These are phyloP conservation scores for Australoheros scitulus DNA, from an alignment of 2,113 vertebrate species.

Conservation along the genomic window DNA sequence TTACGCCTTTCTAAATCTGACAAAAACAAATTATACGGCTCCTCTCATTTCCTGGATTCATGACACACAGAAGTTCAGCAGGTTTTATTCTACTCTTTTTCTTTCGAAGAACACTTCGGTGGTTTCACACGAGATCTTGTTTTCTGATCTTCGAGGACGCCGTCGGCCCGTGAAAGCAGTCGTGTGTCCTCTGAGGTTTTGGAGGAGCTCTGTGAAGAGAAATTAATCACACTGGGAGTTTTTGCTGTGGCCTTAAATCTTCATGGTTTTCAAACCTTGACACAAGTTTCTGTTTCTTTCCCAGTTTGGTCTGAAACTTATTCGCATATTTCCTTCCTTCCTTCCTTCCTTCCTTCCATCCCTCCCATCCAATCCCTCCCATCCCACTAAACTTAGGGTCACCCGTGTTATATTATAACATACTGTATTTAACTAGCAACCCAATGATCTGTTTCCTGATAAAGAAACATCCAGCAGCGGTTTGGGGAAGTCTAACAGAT, in stretches of 20 bases:
- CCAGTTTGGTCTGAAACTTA: background rate
- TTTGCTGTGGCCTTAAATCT: background rate
- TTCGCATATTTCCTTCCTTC: background rate
- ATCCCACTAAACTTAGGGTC: too few relatives aligned
- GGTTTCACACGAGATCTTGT: background rate
- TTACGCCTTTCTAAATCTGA: constrained; percentile 8
- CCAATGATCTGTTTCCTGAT: too few relatives aligned
- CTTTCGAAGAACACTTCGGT: background rate
- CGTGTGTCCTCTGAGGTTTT: background rate
- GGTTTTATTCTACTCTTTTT: background rate
- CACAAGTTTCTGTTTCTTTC: background rate
- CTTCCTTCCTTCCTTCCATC: too few relatives aligned
- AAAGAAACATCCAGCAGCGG: too few relatives aligned
- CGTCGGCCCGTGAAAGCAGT: background rate
- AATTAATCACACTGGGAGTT: rapidly evolving
- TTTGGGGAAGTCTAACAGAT: too few relatives aligned
- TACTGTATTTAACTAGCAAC: too few relatives aligned
- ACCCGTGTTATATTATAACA: too few relatives aligned
- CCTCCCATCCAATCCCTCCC: too few relatives aligned
- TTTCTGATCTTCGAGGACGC: background rate
- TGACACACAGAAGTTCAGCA: background rate
- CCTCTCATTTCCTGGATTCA: background rate
- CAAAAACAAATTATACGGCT: background rate
- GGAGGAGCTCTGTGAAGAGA: background rate
- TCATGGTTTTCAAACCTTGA: background rate